phyloP scores from a whole-genome alignment of 2,888 invertebrate species.

The Matsumyia berberina region DNA sequence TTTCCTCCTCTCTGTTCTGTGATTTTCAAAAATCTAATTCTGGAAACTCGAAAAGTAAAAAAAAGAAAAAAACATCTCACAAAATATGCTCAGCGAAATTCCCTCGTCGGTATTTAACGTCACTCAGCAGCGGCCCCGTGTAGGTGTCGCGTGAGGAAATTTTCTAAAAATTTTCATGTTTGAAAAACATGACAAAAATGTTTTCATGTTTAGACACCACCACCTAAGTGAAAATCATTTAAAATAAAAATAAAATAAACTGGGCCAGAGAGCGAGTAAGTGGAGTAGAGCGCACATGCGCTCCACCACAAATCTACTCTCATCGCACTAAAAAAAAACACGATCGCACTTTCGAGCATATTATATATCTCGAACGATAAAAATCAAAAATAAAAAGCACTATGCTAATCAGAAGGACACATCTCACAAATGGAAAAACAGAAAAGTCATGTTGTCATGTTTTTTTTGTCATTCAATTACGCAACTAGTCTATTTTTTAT shows the following conservation, averaged over 20 bases:
- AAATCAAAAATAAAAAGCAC: slow-evolving; percentile 60
- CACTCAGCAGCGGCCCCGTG: slow-evolving; percentile 23
- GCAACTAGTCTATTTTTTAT: slow-evolving; percentile 48
- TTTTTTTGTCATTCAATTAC: slow-evolving; percentile 64
- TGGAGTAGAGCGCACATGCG: slow-evolving; percentile 40
- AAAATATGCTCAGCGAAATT: slow-evolving; percentile 18
- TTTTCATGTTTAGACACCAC: slow-evolving; percentile 75
- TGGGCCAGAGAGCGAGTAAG: slow-evolving; percentile 12
- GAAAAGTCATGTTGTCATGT: slow-evolving; percentile 68
- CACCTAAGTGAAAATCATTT: slow-evolving; percentile 58
- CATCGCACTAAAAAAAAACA: not conserved
- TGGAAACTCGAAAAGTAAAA: too few species aligned
- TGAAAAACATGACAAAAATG: slow-evolving; percentile 75
- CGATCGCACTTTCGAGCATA: slow-evolving; percentile 1
- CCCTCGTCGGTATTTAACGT: slow-evolving; percentile 36
- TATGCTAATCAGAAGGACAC: slow-evolving; percentile 61
- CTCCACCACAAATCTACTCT: slow-evolving; percentile 24
- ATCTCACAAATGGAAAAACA: slow-evolving; percentile 68
- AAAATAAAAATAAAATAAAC: slow-evolving; percentile 71
- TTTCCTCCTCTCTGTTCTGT: not conserved
- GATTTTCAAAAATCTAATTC: slow-evolving; percentile 37
- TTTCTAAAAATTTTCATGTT: slow-evolving; percentile 68
- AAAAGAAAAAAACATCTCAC: slow-evolving; percentile 8
- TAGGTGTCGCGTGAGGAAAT: slow-evolving; percentile 49
- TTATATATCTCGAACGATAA: slow-evolving; percentile 12